Percentiles rank a stretch among this genome's conserved stretches.
Evolutionary conservation across 2,888 invertebrate genomes (phyloP).

Genomic region (Tetragonula carbonaria): DNA sequence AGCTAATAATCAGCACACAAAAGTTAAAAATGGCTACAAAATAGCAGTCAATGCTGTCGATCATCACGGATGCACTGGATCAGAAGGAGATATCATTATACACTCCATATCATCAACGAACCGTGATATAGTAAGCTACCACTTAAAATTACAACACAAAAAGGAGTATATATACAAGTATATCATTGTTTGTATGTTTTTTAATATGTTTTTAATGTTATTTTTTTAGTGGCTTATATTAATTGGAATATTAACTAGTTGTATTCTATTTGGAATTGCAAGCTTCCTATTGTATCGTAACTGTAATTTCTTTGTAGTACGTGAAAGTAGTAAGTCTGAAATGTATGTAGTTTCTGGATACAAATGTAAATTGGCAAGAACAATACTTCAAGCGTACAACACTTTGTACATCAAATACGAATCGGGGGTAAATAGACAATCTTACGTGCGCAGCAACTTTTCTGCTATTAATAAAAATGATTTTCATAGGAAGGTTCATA

Average conservation of each 20-base stretch:
- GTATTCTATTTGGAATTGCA: constrained; percentile 43
- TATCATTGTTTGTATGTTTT: neutral
- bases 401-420: constrained; percentile 74
- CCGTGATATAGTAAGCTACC: neutral
- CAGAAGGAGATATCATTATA: constrained; percentile 63
- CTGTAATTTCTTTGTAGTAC: neutral
- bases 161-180: neutral
- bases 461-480: neutral
- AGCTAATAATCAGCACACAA: constrained; percentile 30
- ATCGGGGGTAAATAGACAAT: constrained; percentile 68
- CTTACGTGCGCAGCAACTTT: neutral
- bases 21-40: constrained; percentile 65
- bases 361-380: constrained; percentile 64
- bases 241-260: constrained; percentile 8
- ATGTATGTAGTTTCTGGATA: constrained; percentile 39
- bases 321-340: neutral
- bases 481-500: constrained; percentile 58
- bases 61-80: constrained; percentile 71
- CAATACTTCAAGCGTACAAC: constrained; percentile 73
- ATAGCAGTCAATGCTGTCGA: constrained; percentile 74
- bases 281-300: constrained; percentile 30
- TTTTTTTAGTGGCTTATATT: constrained; percentile 52
- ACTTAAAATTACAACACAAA: neutral
- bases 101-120: neutral
- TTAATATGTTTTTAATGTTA: neutral